phyloP scores from a whole-genome alignment of 2,797 vertebrate species.

The Poeciliopsis presidionis region DNA sequence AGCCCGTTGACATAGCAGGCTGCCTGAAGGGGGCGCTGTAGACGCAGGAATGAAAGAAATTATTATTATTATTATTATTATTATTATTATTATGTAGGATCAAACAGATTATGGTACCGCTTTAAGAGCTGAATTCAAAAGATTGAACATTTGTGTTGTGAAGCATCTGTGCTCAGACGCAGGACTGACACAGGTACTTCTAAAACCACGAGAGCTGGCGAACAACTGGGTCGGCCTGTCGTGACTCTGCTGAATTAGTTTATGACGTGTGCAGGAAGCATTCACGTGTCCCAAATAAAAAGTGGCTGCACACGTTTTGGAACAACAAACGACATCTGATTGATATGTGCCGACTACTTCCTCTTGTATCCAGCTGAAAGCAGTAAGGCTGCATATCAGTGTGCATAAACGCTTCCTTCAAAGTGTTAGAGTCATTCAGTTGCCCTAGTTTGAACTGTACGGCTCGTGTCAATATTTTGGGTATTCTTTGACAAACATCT shows the following conservation, averaged over 20 bases:
- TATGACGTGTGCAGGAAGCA: background rate
- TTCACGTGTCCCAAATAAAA: background rate
- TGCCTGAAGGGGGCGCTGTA: constrained; percentile 77
- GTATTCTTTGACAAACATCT: background rate
- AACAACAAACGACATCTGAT: background rate
- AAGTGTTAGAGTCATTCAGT: background rate
- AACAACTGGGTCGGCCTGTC: background rate
- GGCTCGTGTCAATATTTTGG: background rate
- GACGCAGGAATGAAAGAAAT: constrained; percentile 29
- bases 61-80: too few relatives aligned
- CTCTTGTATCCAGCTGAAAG: background rate
- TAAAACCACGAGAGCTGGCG: constrained; percentile 9
- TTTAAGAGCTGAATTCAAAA: background rate
- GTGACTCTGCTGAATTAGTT: background rate
- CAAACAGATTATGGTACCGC: background rate
- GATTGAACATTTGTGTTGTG: background rate
- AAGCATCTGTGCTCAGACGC: background rate
- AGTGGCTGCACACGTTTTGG: background rate
- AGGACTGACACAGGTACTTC: background rate
- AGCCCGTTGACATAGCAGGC: constrained; percentile 79
- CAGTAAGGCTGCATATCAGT: background rate
- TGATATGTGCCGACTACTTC: background rate
- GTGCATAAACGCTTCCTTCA: background rate
- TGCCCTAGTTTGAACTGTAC: background rate
- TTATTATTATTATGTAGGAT: background rate